Conservation (phyloP, 2,797 vertebrate genomes). For the Tarsius wallacei region DNA sequence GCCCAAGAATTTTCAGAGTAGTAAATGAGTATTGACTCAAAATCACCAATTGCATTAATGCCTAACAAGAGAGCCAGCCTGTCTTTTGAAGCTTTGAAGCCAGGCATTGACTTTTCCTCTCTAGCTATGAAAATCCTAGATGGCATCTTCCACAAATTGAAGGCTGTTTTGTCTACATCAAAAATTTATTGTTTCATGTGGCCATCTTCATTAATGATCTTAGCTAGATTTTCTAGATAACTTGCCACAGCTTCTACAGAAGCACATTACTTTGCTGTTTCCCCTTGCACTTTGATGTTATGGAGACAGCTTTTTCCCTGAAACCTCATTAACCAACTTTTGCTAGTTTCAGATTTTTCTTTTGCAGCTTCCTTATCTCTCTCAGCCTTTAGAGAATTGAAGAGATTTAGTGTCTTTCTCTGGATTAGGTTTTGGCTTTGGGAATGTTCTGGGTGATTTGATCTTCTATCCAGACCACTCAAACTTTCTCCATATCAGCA, state of each 20-base stretch:
- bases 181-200: not conserved
- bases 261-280: not conserved
- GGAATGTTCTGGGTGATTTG: not conserved
- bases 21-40: not conserved
- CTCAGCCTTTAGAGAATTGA: not conserved
- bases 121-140: not conserved
- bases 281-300: not conserved
- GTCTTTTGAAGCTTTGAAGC: not conserved
- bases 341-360: not conserved
- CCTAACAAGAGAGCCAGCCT: not conserved
- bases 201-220: not conserved
- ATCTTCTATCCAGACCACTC: not conserved
- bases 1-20: not conserved
- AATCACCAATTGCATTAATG: not conserved
- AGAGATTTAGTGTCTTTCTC: not conserved
- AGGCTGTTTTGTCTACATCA: not conserved
- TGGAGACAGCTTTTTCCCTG: not conserved
- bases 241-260: not conserved
- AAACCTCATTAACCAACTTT: not conserved
- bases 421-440: not conserved
- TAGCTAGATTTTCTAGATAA: not conserved
- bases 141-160: not conserved
- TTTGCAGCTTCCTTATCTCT: not conserved
- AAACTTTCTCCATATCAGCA: not conserved
- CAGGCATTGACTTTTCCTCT: not conserved